Percentiles rank a stretch among this genome's conserved stretches.
These are phyloP conservation scores for Gambelia wislizenii DNA, from an alignment of 2,797 vertebrate genomes.

Conservation along the genomic window DNA sequence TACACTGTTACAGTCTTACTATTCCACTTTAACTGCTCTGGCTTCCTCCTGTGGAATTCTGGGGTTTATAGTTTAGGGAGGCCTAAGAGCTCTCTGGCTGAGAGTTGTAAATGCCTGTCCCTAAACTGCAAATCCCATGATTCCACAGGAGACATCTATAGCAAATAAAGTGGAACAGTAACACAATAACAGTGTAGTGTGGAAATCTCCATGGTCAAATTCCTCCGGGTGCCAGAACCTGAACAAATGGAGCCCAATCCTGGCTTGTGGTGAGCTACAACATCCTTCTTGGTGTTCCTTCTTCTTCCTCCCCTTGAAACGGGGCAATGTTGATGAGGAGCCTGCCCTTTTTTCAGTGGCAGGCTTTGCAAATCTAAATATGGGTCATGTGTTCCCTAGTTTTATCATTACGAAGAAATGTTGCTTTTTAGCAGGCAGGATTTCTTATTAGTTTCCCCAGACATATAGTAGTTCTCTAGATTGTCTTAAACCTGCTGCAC, in stretches of 20 bases:
- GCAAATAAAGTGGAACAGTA: too few relatives aligned
- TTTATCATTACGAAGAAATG: not conserved
- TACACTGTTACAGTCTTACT: too few relatives aligned
- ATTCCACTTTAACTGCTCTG: too few relatives aligned
- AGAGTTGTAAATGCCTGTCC: too few relatives aligned
- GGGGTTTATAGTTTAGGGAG: too few relatives aligned
- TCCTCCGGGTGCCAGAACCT: not conserved
- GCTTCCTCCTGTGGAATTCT: too few relatives aligned
- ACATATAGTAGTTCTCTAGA: not conserved
- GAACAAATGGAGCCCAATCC: not conserved
- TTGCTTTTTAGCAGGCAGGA: not conserved
- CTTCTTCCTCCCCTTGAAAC: not conserved
- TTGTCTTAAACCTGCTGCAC: slow-evolving; percentile 1
- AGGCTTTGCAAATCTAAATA: not conserved
- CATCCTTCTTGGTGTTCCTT: not conserved
- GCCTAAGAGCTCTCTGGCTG: too few relatives aligned
- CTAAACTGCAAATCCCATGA: too few relatives aligned
- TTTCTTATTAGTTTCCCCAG: not conserved
- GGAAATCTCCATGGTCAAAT: too few relatives aligned
- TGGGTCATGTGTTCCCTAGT: not conserved
- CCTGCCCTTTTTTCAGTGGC: too few relatives aligned
- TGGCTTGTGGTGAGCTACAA: not conserved
- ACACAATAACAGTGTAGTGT: too few relatives aligned
- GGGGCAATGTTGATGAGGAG: not conserved
- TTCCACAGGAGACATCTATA: too few relatives aligned